These are phyloP conservation scores for Columba guinea DNA, from an alignment of 2,797 vertebrate species.

Conservation along the genomic window DNA sequence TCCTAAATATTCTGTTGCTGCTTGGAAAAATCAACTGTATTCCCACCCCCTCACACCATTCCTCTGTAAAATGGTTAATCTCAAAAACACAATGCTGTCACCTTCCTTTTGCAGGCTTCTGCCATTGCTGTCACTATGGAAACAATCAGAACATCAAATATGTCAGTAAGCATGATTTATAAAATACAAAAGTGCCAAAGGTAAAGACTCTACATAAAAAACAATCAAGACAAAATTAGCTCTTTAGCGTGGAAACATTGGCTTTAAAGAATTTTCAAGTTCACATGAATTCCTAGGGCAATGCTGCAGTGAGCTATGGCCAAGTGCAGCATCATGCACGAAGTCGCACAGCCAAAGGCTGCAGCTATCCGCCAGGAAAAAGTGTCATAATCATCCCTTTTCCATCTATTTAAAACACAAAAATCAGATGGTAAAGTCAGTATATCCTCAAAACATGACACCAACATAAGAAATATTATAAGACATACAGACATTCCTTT, in stretches of 20 bases:
- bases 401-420: not conserved
- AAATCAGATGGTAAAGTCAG: not conserved
- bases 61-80: conserved; percentile 21
- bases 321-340: not conserved
- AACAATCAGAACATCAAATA: conserved; percentile 53
- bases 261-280: conserved; percentile 15
- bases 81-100: conserved; percentile 40
- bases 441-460: not conserved
- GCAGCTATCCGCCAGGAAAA: not conserved
- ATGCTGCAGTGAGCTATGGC: not conserved
- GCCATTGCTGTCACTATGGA: conserved; percentile 59
- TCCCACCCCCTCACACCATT: not conserved
- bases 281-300: not conserved
- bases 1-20: not conserved
- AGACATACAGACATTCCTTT: not conserved
- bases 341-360: conserved; percentile 18
- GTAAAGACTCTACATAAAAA: not conserved
- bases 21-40: not conserved
- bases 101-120: conserved; percentile 35
- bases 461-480: not conserved
- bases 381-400: not conserved
- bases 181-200: not conserved
- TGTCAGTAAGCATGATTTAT: conserved; percentile 19
- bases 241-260: not conserved
- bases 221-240: conserved; percentile 30